A percentile compares a stretch with the other conserved stretches of the same genome.
These are phyloP conservation scores for Auanema freiburgensis DNA, from an alignment of 2,888 invertebrate genomes.

Conservation along the genomic window DNA sequence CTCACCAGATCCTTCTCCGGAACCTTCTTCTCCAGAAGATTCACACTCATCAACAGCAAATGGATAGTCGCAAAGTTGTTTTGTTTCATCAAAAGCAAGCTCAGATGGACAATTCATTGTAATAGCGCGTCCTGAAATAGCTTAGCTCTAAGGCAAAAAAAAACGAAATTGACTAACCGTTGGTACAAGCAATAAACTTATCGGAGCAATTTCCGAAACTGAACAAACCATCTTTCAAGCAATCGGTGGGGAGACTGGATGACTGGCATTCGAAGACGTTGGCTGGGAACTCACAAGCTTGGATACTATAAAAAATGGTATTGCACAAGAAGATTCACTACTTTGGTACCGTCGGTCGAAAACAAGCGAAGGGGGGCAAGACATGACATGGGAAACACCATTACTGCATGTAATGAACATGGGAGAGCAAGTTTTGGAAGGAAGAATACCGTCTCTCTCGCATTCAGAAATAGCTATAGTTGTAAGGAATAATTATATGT, in stretches of 20 bases:
- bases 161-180: conserved; percentile 13
- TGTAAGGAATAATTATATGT: too few species aligned
- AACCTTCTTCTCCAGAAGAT: neutral
- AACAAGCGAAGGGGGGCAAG: conserved; percentile 5
- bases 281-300: neutral
- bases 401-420: conserved; percentile 6
- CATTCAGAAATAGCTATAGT: conserved; percentile 4
- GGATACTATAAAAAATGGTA: neutral
- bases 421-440: conserved; percentile 11
- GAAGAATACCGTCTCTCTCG: conserved; percentile 1
- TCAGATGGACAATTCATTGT: conserved; percentile 30
- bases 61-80: conserved; percentile 28
- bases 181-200: conserved; percentile 29
- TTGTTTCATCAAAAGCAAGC: conserved; percentile 29
- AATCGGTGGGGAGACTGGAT: neutral
- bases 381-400: conserved; percentile 6
- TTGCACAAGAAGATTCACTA: neutral
- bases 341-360: neutral
- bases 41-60: conserved; percentile 29
- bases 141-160: neutral
- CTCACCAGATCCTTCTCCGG: neutral
- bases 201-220: conserved; percentile 30
- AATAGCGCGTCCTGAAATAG: conserved; percentile 10
- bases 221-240: conserved; percentile 25
- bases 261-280: neutral